A percentile compares a stretch with the other conserved stretches of the same genome.
These are phyloP conservation scores for Pterobdella sp. DNA, from an alignment of 2,888 invertebrate genomes.

Conservation along the genomic window DNA sequence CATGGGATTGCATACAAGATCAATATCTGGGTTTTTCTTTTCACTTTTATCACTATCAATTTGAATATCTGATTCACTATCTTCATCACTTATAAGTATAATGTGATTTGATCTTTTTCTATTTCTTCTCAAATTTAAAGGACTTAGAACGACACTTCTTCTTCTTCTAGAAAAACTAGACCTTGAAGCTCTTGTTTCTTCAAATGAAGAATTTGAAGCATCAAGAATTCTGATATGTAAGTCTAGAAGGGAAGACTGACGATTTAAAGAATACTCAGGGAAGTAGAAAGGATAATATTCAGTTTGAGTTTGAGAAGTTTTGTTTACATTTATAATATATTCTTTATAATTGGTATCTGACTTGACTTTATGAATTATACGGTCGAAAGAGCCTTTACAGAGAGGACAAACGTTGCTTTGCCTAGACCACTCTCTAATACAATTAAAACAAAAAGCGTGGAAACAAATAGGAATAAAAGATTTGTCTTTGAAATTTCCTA, in stretches of 20 bases:
- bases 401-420: neutral
- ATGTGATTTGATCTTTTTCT: neutral
- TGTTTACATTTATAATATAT: neutral
- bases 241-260: neutral
- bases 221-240: neutral
- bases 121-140: neutral
- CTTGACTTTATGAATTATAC: neutral
- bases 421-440: neutral
- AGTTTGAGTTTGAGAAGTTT: neutral
- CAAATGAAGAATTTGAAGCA: neutral
- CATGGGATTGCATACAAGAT: neutral
- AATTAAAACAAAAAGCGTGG: conserved; percentile 11
- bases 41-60: neutral
- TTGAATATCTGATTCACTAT: neutral
- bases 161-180: neutral
- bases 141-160: neutral
- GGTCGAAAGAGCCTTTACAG: conserved; percentile 2
- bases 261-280: neutral
- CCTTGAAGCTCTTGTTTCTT: neutral
- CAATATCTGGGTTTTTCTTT: neutral
- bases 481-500: conserved; percentile 6
- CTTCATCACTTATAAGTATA: neutral
- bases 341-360: neutral
- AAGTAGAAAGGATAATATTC: neutral
- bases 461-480: neutral